Conservation (phyloP, 2,797 vertebrate species). For the Cephalopachus bancanus region DNA sequence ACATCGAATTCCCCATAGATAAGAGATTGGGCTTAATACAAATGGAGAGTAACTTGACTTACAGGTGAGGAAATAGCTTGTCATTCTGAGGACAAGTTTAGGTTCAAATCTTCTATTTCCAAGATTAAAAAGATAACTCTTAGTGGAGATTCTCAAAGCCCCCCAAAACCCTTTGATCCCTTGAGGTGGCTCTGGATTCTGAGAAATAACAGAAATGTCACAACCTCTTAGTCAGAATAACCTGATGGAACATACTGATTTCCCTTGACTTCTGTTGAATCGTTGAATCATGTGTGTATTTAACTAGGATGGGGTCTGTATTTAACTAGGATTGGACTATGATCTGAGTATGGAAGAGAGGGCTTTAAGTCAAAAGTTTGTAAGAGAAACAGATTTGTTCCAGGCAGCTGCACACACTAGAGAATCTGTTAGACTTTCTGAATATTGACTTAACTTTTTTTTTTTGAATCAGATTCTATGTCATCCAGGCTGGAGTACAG, state of each 20-base stretch:
- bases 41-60: neutral
- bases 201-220: neutral
- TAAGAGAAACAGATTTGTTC: constrained; percentile 8
- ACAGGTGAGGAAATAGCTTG: neutral
- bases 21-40: constrained; percentile 7
- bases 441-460: neutral
- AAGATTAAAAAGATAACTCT: constrained; percentile 31
- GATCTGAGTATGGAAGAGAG: neutral
- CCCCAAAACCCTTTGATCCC: neutral
- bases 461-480: too few relatives aligned
- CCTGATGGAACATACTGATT: neutral
- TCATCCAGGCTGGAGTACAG: too few relatives aligned
- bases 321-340: neutral
- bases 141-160: neutral
- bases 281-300: neutral
- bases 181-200: neutral
- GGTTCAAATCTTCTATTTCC: constrained; percentile 28
- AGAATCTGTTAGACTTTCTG: constrained; percentile 30
- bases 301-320: neutral
- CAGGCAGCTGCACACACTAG: neutral
- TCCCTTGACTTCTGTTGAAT: neutral
- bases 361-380: neutral
- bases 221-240: neutral
- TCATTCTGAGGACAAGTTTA: neutral
- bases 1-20: neutral